A percentile compares a stretch with the other conserved stretches of the same genome.
These are phyloP conservation scores for Cyclopterus lumpus DNA, from an alignment of 2,797 vertebrate genomes.

Conservation along the genomic window DNA sequence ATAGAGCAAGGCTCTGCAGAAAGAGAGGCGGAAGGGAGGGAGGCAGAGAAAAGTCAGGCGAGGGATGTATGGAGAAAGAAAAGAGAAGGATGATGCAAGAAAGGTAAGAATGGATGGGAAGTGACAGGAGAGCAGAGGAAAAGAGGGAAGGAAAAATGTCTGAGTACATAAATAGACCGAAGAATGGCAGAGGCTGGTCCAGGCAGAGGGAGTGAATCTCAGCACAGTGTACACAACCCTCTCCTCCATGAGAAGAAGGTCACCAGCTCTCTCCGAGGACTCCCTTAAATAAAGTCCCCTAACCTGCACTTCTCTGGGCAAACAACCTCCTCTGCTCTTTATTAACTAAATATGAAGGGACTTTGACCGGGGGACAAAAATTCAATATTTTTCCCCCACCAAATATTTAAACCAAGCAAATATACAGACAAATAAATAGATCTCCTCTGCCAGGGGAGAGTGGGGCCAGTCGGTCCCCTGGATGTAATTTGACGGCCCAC, in stretches of 20 bases:
- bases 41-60: not conserved
- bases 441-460: constrained; percentile 85
- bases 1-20: constrained; percentile 69
- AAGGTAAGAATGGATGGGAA: constrained; percentile 8
- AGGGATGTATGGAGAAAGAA: not conserved
- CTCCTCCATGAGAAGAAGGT: constrained; percentile 82
- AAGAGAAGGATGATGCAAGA: not conserved
- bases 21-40: not conserved
- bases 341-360: constrained; percentile 91
- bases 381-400: constrained; percentile 91
- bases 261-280: constrained; percentile 81
- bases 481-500: constrained; percentile 95
- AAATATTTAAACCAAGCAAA: constrained; percentile 96
- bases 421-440: constrained; percentile 92
- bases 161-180: constrained; percentile 40
- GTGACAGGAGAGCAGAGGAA: constrained; percentile 29
- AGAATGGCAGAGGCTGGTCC: constrained; percentile 38
- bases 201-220: constrained; percentile 63
- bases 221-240: constrained; percentile 73
- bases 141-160: constrained; percentile 30
- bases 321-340: constrained; percentile 91
- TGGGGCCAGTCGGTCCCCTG: constrained; percentile 87
- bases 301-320: constrained; percentile 85
- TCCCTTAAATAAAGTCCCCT: constrained; percentile 85
- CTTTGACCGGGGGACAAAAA: constrained; percentile 90